Percentiles rank a stretch among this genome's conserved stretches.
phyloP scores from a whole-genome alignment of 1,140 invertebrate genomes.

The Drosophila willistoni region DNA sequence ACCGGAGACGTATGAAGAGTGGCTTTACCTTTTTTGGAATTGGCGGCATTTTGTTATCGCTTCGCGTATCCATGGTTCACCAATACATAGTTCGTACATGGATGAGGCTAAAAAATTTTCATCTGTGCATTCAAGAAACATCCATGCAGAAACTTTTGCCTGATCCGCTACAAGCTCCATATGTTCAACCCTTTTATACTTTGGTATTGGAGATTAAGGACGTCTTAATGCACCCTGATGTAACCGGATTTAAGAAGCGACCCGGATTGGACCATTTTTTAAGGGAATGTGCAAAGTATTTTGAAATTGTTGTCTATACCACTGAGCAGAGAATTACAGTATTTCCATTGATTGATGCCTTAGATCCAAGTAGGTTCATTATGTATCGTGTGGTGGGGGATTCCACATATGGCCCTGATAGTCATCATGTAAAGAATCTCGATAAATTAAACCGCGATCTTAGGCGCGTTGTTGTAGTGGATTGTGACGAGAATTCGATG shows the following conservation, averaged over 20 bases:
- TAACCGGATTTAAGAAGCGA: constrained; percentile 95
- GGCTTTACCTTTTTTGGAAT: constrained; percentile 85
- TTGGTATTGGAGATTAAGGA: constrained; percentile 98
- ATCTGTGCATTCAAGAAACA: constrained; percentile 95
- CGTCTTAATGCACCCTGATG: constrained; percentile 97
- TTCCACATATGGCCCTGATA: constrained; percentile 97
- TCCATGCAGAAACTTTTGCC: constrained; percentile 97
- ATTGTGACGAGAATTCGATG: constrained; percentile 95
- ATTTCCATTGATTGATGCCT: constrained; percentile 95
- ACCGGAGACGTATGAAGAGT: constrained; percentile 84
- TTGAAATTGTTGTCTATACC: constrained; percentile 99
- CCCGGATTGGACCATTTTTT: constrained; percentile 98
- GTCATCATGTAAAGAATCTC: constrained; percentile 98
- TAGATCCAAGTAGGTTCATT: constrained; percentile 95
- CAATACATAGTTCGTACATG: constrained; percentile 90
- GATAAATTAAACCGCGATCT: constrained; percentile 97
- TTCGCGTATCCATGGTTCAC: constrained; percentile 86
- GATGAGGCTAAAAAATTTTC: constrained; percentile 90
- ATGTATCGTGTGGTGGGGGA: constrained; percentile 97
- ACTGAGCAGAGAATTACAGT: constrained; percentile 95
- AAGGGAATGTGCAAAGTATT: constrained; percentile 94
- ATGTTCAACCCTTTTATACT: constrained; percentile 98
- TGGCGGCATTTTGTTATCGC: constrained; percentile 83
- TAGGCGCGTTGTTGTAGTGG: constrained; percentile 97
- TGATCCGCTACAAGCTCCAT: constrained; percentile 95